Base-by-base conservation (phyloP, 2,888 invertebrate species). In the Conus canariensis region DNA sequence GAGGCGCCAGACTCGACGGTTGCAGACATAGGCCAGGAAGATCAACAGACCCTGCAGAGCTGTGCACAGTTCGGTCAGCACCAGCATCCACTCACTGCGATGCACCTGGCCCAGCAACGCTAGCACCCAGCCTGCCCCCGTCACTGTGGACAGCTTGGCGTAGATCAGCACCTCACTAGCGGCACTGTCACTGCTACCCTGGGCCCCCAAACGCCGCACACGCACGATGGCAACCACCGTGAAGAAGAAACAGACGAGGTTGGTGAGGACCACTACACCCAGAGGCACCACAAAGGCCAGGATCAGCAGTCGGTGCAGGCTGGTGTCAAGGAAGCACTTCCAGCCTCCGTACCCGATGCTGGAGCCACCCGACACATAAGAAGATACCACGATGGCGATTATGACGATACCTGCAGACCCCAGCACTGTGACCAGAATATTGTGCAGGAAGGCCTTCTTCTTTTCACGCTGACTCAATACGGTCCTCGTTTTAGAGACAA, bases 381-480 rank as follows among this genome's bases (percentile, higher is more conserved):
- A n/a, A n/a, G 89, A 80, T 1, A 83, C 56, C n/a, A 85, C 85
- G 16, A 91, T 16, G 2, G 90, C 90, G 74, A 89, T 16, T 12
- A 90, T 67, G 8, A 92, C 91, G 58, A 92, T 67, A n/a, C 89
- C 59, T 22, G 87, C 85, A 7, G 93, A 91, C 14, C 91, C 45
- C 14, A 91, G 90, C 59, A 89, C 91, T 6, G 90, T 89, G 77
- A 87, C 90, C 19, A 93, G 64, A 30, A 88, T 86, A 82, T 91
- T 91, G 19, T 80, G 90, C 16, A 91, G 83, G 14, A 90, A 77
- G 22, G 88, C 88, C 59, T 83, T 87, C 25, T 19, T 60, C 12
- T 90, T 90, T 22, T 87, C 87, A 45, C 67, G 70, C n/a, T 77
- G 59, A 8, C 60, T 64, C 64, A 87, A 83, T 6, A 87, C 90